These are phyloP conservation scores for Melanotus villosus DNA, from an alignment of 2,888 invertebrate genomes.

Conservation along the genomic window DNA sequence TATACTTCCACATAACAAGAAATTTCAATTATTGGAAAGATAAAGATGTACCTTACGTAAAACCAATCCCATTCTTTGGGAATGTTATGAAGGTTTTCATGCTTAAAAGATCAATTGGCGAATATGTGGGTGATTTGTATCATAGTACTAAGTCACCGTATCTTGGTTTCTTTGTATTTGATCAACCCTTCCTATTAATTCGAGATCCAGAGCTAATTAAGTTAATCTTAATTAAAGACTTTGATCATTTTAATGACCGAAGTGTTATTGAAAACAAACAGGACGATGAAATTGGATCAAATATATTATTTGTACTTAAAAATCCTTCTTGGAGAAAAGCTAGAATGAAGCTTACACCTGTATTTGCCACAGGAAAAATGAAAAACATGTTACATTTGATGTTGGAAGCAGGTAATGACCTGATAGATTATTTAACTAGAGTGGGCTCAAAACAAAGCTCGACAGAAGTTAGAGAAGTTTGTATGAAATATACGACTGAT, in stretches of 20 bases:
- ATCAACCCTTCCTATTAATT: neutral
- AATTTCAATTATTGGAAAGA: neutral
- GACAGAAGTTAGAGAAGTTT: too few species aligned
- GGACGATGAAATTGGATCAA: slow-evolving; percentile 65
- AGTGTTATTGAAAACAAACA: slow-evolving; percentile 65
- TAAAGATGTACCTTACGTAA: neutral
- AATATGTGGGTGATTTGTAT: neutral
- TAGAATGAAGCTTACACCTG: neutral
- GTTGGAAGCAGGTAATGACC: slow-evolving; percentile 63
- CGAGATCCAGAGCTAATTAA: slow-evolving; percentile 65
- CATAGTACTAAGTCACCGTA: neutral
- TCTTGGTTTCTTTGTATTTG: neutral
- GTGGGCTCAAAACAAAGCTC: too few species aligned
- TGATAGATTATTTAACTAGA: too few species aligned
- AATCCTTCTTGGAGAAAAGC: neutral
- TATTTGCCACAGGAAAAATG: slow-evolving; percentile 53
- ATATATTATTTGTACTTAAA: slow-evolving; percentile 67
- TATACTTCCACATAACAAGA: neutral
- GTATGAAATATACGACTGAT: too few species aligned
- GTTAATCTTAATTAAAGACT: slow-evolving; percentile 66
- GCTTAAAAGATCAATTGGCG: neutral
- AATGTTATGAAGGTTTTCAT: neutral
- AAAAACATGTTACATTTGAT: slow-evolving; percentile 69
- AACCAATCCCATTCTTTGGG: neutral
- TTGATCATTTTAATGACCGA: slow-evolving; percentile 67